Conservation (phyloP, 2,113 vertebrate genomes). For the Porphyrio hochstetteri region DNA sequence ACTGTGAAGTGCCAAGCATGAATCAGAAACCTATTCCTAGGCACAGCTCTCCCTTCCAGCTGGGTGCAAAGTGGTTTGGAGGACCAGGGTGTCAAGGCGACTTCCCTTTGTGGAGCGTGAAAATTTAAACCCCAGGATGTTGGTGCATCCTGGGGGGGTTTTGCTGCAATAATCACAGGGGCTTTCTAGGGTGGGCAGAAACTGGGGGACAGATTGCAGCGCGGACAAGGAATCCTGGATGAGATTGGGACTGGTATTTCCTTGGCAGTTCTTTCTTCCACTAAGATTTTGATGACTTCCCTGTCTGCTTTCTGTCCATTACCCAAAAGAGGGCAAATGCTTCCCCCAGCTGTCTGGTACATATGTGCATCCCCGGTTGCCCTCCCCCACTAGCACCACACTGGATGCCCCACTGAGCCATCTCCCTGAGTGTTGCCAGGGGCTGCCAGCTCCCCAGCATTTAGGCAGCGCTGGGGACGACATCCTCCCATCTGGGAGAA, state of each 20-base stretch:
- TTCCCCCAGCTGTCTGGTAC: background rate
- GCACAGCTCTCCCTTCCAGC: background rate
- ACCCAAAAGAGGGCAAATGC: background rate
- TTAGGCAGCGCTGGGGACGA: background rate
- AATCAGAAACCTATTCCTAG: background rate
- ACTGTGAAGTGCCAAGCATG: background rate
- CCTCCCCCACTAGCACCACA: background rate
- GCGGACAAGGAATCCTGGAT: background rate
- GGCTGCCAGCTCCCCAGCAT: background rate
- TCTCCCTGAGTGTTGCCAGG: background rate
- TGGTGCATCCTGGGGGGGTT: background rate
- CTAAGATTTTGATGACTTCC: background rate
- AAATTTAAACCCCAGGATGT: background rate
- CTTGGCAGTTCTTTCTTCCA: background rate
- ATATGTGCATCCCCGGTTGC: rapidly evolving
- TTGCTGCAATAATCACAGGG: background rate
- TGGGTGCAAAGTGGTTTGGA: slow-evolving; percentile 20
- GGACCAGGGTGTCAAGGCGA: background rate
- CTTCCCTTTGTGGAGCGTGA: background rate
- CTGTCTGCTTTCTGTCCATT: background rate
- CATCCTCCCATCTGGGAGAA: background rate
- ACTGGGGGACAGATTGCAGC: background rate
- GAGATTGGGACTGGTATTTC: background rate
- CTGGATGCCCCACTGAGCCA: background rate
- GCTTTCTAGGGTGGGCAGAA: background rate